Conservation (phyloP, 2,797 vertebrate species). For the Bovichtus variegatus region DNA sequence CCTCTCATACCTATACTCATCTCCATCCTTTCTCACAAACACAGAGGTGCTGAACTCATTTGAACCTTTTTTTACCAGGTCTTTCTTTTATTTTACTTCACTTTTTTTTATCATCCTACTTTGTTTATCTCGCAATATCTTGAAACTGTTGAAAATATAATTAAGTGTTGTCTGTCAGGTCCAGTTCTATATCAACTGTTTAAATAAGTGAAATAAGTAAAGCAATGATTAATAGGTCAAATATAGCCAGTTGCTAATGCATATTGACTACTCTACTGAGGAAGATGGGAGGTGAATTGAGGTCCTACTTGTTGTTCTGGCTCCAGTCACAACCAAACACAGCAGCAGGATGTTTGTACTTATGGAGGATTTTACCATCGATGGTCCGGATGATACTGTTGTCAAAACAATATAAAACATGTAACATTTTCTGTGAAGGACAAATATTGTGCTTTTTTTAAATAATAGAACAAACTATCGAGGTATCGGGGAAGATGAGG, state of each 20-base stretch:
- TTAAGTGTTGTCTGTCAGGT: neutral
- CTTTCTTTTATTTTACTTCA: neutral
- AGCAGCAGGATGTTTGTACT: conserved; percentile 96
- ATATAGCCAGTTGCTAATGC: neutral
- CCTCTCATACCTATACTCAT: neutral
- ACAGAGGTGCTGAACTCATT: neutral
- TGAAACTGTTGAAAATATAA: neutral
- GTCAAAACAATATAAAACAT: conserved; percentile 19
- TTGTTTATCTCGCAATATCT: neutral
- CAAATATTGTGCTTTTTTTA: neutral
- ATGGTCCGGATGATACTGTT: conserved; percentile 94
- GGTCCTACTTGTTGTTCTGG: conserved; percentile 96
- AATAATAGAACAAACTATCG: neutral
- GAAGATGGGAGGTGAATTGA: neutral
- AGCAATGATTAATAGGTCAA: no score
- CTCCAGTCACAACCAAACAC: conserved; percentile 99
- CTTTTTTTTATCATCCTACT: neutral
- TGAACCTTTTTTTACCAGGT: neutral
- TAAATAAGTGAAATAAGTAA: neutral
- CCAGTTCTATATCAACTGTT: neutral
- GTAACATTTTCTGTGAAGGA: neutral
- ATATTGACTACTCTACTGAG: neutral
- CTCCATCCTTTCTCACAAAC: neutral
- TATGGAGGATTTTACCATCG: conserved; percentile 95
- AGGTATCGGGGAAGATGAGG: neutral